A percentile compares a stretch with the other conserved stretches of the same genome.
phyloP scores from a whole-genome alignment of 2,113 vertebrate genomes.

The Nerophis lumbriciformis region DNA sequence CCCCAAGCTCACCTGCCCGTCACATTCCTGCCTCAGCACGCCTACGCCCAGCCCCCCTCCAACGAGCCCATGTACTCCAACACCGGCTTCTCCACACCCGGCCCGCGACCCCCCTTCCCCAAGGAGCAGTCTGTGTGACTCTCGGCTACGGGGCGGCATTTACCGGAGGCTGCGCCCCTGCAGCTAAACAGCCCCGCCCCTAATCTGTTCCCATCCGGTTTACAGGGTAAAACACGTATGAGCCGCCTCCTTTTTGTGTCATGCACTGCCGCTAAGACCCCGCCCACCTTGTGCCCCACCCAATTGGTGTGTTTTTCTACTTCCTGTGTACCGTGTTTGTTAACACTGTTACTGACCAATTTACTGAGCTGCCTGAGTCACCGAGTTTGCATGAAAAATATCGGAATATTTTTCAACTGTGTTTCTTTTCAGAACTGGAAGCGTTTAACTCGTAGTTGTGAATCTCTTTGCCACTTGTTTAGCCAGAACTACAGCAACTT shows the following conservation, averaged over 20 bases:
- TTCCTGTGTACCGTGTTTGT: background rate
- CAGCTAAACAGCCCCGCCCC: background rate
- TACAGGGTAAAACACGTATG: too few species aligned
- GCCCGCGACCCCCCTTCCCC: slow-evolving; percentile 75
- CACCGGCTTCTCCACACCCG: slow-evolving; percentile 72
- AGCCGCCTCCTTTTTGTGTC: too few species aligned
- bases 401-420: too few species aligned
- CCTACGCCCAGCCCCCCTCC: slow-evolving; percentile 65
- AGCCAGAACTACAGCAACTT: too few species aligned
- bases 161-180: too few species aligned
- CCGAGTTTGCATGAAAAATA: too few species aligned
- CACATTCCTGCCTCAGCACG: slow-evolving; percentile 72
- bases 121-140: slow-evolving; percentile 83
- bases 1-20: slow-evolving; percentile 61
- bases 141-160: background rate
- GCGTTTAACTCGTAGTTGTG: too few species aligned
- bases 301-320: background rate
- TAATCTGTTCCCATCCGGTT: too few species aligned
- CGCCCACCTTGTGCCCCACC: background rate
- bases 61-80: slow-evolving; percentile 74
- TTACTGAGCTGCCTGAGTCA: too few species aligned
- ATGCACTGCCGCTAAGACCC: background rate
- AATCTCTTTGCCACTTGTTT: too few species aligned
- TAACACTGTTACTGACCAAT: background rate
- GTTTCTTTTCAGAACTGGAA: too few species aligned